phyloP scores from a whole-genome alignment of 1,140 invertebrate species.

The Drosophila saltans region DNA sequence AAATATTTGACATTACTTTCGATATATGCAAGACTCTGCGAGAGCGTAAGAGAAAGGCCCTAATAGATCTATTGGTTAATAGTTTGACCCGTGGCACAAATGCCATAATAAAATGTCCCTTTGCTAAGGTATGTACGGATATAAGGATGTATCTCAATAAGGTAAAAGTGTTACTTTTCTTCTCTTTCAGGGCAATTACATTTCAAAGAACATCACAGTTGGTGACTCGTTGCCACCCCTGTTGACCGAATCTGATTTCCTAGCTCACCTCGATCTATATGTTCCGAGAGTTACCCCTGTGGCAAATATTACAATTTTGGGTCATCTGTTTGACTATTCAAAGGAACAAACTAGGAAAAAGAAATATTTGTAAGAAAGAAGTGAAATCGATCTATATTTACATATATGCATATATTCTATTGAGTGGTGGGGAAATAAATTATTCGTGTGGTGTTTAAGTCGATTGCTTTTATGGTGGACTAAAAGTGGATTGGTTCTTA shows the following conservation, averaged over 20 bases:
- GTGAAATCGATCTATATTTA: background rate
- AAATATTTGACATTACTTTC: slow-evolving; percentile 57
- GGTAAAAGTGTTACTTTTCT: background rate
- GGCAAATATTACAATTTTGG: slow-evolving; percentile 45
- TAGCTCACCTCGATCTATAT: slow-evolving; percentile 42
- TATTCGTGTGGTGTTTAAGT: too few relatives aligned
- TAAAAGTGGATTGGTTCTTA: too few relatives aligned
- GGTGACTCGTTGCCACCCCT: slow-evolving; percentile 45
- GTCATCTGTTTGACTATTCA: slow-evolving; percentile 36
- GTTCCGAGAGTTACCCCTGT: slow-evolving; percentile 35
- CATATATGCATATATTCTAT: too few relatives aligned
- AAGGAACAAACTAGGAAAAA: slow-evolving; percentile 44
- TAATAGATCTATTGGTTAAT: slow-evolving; percentile 48
- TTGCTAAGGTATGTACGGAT: slow-evolving; percentile 32
- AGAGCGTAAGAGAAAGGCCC: slow-evolving; percentile 42
- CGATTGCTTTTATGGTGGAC: too few relatives aligned
- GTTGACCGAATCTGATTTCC: slow-evolving; percentile 50
- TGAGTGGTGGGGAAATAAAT: too few relatives aligned
- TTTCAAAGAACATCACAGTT: slow-evolving; percentile 44
- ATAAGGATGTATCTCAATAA: background rate
- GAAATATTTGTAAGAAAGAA: slow-evolving; percentile 43
- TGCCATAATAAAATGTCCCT: slow-evolving; percentile 37
- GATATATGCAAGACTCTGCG: slow-evolving; percentile 57
- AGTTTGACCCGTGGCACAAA: slow-evolving; percentile 30
- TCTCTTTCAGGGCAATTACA: slow-evolving; percentile 31